Percentiles rank a stretch among this genome's conserved stretches.
phyloP scores from a whole-genome alignment of 2,113 vertebrate species.

The Paracanthobrama guichenoti region DNA sequence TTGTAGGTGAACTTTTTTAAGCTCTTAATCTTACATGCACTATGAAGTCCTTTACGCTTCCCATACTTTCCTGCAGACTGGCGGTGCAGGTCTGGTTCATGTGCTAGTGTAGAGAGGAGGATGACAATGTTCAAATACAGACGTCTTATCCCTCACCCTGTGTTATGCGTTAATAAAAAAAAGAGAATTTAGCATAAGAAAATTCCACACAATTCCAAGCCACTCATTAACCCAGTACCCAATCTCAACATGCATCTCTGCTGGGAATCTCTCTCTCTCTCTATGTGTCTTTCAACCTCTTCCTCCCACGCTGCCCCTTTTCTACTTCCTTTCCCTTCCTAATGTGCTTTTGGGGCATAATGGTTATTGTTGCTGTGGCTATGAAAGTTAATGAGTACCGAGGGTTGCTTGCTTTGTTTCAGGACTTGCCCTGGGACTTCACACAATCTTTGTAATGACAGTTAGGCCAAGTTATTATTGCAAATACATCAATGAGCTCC shows the following conservation, averaged over 20 bases:
- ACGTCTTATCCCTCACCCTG: neutral
- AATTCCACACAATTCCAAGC: neutral
- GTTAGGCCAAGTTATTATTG: constrained; percentile 29
- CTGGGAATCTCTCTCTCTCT: constrained; percentile 4
- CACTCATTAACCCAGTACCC: constrained; percentile 45
- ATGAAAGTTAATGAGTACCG: constrained; percentile 34
- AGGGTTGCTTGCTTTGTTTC: constrained; percentile 47
- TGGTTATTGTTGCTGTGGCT: constrained; percentile 52
- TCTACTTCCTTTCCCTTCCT: neutral
- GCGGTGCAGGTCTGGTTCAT: neutral
- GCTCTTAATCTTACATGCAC: neutral
- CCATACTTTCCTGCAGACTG: neutral
- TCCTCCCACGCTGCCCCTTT: neutral
- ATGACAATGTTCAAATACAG: constrained; percentile 37
- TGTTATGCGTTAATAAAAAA: neutral
- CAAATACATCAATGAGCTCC: constrained; percentile 8
- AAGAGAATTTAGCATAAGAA: neutral
- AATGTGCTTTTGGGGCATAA: constrained; percentile 34
- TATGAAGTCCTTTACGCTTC: neutral
- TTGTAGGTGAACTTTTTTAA: constrained; percentile 6
- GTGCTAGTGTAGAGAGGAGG: constrained; percentile 22
- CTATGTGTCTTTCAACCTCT: neutral
- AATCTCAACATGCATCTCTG: neutral
- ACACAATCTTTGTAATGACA: constrained; percentile 11
- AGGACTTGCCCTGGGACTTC: constrained; percentile 33